Conservation (phyloP, 2,113 vertebrate species). For the Turdus rufiventris region DNA sequence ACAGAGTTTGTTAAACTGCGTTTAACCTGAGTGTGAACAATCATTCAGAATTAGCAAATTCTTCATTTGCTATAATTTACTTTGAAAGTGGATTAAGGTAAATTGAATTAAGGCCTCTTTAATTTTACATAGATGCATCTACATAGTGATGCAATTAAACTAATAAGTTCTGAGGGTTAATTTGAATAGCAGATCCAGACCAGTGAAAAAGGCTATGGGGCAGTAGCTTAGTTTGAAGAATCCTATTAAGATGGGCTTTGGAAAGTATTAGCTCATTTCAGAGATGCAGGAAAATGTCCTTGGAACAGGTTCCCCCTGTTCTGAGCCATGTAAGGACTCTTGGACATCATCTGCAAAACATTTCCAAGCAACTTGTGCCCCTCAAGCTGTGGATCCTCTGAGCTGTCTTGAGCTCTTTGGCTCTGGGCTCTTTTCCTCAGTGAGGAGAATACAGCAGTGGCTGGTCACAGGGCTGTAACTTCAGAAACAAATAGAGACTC, state of each 20-base stretch:
- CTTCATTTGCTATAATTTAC: conserved; percentile 45
- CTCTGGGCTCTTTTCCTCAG: not conserved
- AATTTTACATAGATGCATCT: conserved; percentile 34
- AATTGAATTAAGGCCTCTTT: conserved; percentile 45
- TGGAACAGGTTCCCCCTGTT: not conserved
- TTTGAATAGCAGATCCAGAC: not conserved
- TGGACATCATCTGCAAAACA: not conserved
- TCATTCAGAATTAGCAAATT: conserved; percentile 38
- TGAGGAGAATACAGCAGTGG: not conserved
- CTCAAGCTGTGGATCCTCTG: not conserved
- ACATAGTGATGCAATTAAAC: conserved; percentile 18
- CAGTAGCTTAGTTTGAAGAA: not conserved
- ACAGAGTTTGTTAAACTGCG: conserved; percentile 8
- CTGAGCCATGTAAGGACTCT: not conserved
- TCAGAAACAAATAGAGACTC: not conserved
- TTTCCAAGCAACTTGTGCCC: not conserved
- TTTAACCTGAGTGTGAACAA: conserved; percentile 44
- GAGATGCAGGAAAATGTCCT: not conserved
- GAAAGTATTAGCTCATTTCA: not conserved
- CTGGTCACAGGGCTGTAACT: not conserved
- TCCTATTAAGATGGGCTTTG: not conserved
- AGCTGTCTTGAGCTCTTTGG: not conserved
- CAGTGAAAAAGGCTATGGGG: not conserved
- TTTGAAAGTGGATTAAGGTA: conserved; percentile 43
- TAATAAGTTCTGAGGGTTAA: not conserved